Conservation (phyloP, 2,113 vertebrate genomes). For the Peromyscus californicus region DNA sequence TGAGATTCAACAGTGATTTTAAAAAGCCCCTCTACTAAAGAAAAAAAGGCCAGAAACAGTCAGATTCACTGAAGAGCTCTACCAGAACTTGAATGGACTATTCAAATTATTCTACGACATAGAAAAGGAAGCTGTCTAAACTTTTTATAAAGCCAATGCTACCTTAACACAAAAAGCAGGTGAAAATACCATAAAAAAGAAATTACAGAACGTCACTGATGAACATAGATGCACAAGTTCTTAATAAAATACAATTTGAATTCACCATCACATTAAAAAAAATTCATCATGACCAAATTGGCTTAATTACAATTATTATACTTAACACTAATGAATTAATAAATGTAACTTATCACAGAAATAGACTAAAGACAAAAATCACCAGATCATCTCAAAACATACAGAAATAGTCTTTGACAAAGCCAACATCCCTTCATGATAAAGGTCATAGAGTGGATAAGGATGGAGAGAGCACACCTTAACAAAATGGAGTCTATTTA, state of each 20-base stretch:
- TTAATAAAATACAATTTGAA: neutral
- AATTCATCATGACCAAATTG: neutral
- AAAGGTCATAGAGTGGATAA: neutral
- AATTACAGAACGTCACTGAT: neutral
- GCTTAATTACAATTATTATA: neutral
- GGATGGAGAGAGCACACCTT: neutral
- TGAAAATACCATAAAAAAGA: neutral
- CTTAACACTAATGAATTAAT: neutral
- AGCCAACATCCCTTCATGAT: neutral
- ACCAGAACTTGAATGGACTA: neutral
- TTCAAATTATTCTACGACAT: neutral
- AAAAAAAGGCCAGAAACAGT: neutral
- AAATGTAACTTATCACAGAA: neutral
- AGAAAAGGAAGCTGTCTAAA: neutral
- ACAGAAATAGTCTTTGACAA: neutral
- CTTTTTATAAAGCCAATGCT: neutral
- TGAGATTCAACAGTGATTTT: neutral
- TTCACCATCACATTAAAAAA: neutral
- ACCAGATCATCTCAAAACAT: neutral
- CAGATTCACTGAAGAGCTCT: neutral
- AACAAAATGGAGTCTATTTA: neutral
- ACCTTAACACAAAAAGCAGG: neutral
- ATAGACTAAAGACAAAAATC: neutral
- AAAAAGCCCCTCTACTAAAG: neutral
- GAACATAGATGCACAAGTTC: neutral